Conservation (phyloP, 2,797 vertebrate genomes). For the Periparus ater region DNA sequence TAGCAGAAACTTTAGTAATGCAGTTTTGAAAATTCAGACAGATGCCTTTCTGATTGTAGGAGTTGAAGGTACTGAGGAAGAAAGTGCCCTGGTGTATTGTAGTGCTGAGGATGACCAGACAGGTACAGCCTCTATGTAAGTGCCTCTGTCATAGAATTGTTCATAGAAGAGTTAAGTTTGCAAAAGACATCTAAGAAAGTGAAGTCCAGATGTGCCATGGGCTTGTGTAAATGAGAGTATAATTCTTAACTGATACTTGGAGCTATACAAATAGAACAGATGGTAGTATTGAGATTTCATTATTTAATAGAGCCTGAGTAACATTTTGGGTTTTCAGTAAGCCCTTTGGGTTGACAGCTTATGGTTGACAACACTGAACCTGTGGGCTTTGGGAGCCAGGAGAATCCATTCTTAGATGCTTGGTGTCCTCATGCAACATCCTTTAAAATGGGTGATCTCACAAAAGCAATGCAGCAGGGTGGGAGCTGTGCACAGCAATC, state of each 20-base stretch:
- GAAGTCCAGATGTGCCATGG: not conserved
- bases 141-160: not conserved
- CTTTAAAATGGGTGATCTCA: not conserved
- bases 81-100: not conserved
- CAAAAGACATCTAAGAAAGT: not conserved
- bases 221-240: not conserved
- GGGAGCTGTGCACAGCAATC: rapidly evolving
- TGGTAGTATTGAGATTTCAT: not conserved
- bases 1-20: not conserved
- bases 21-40: not conserved
- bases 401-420: not conserved
- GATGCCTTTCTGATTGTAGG: not conserved
- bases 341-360: not conserved
- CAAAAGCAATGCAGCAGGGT: not conserved
- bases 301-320: not conserved
- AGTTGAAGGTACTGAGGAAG: not conserved
- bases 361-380: not conserved
- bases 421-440: not conserved
- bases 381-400: not conserved
- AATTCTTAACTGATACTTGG: not conserved
- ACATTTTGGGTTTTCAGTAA: not conserved
- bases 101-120: not conserved
- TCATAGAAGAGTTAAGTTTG: not conserved
- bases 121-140: not conserved
- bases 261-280: not conserved